Conservation (phyloP, 2,888 invertebrate species). For the Hermaeophaga mercurialis region DNA sequence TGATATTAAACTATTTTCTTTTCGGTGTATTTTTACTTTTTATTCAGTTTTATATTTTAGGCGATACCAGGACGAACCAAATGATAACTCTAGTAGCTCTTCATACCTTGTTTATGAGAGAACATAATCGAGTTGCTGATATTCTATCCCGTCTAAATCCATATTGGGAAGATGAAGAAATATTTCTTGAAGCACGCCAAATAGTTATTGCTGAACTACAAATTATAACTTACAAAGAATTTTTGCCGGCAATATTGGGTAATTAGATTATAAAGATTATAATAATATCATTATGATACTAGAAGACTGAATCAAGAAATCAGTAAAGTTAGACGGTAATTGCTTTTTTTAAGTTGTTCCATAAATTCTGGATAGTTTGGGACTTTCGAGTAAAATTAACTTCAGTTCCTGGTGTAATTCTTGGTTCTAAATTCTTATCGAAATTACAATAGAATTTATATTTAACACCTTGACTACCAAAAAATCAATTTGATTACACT, state of each 20-base stretch:
- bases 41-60: slow-evolving; percentile 56
- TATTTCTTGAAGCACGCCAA: slow-evolving; percentile 75
- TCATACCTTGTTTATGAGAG: slow-evolving; percentile 76
- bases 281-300: not conserved
- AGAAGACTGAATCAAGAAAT: too few relatives aligned
- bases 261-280: slow-evolving; percentile 12
- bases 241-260: slow-evolving; percentile 78
- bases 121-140: slow-evolving; percentile 79
- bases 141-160: slow-evolving; percentile 71
- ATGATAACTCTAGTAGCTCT: slow-evolving; percentile 75
- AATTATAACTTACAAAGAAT: slow-evolving; percentile 81
- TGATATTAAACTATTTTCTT: too few relatives aligned
- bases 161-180: slow-evolving; percentile 71
- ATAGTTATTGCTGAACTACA: slow-evolving; percentile 79
- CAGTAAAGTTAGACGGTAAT: too few relatives aligned
- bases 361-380: too few relatives aligned
- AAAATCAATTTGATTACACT: too few relatives aligned
- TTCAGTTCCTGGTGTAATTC: too few relatives aligned
- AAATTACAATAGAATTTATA: too few relatives aligned
- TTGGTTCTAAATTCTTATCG: too few relatives aligned
- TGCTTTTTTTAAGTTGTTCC: too few relatives aligned
- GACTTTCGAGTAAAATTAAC: too few relatives aligned
- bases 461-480: too few relatives aligned
- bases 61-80: slow-evolving; percentile 79
- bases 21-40: too few relatives aligned